Evolutionary conservation across 2,797 vertebrate genomes (phyloP).

Genomic region (Falco novaeseelandiae): DNA sequence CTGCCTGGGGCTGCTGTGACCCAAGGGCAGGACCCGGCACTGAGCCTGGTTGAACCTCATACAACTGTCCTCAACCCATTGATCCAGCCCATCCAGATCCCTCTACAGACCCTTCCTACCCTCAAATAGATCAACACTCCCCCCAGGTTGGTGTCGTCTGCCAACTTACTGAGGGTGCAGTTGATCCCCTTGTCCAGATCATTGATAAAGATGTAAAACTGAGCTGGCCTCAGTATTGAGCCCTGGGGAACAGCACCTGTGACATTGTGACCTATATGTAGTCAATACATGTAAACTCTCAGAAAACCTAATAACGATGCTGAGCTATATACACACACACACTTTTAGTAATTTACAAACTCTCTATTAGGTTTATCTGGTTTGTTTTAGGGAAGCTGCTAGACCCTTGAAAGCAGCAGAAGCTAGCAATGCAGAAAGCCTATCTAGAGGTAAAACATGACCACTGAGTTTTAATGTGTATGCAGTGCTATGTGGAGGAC

Average conservation of each 20-base stretch:
- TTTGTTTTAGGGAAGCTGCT: neutral
- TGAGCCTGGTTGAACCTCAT: neutral
- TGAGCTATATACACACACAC: neutral
- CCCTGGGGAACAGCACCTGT: neutral
- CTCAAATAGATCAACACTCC: neutral
- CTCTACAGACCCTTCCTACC: neutral
- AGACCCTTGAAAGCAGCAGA: neutral
- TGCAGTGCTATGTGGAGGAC: neutral
- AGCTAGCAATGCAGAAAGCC: neutral
- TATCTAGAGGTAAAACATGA: neutral
- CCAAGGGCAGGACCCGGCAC: fast-evolving
- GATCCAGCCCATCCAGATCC: neutral
- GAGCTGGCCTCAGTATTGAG: neutral
- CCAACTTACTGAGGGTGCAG: neutral
- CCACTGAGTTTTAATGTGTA: neutral
- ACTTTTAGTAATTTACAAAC: neutral
- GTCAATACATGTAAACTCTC: neutral
- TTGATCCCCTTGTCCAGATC: neutral
- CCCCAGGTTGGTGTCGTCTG: too few relatives aligned
- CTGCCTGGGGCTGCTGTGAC: neutral
- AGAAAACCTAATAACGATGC: neutral
- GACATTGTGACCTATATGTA: neutral
- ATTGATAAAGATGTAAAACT: neutral
- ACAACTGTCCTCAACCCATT: fast-evolving
- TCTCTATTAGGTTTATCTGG: neutral